Evolutionary conservation across 2,113 vertebrate species (phyloP), one percentile per base, ranked within the genome.

Genomic region (Labeo rohita): DNA sequence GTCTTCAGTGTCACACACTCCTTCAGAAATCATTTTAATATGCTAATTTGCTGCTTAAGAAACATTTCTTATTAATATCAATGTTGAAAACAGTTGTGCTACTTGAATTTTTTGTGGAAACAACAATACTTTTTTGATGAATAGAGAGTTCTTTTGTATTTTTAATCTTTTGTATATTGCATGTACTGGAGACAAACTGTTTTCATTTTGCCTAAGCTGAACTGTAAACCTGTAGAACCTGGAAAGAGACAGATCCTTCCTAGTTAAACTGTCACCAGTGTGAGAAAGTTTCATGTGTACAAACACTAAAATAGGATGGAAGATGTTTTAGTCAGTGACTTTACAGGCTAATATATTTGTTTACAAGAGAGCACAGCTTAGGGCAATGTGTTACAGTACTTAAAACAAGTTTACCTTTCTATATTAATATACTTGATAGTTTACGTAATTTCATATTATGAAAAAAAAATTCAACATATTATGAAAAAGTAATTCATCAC

Each of bases 251-350:
- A 56, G 52, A 39, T 79, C 21, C 28, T 43, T 79, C 49, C 2
- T 54, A 79, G 76, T 79, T 79, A 59, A 79, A 79, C 52, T 43
- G 34, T 59, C 10, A 59, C 52, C 52, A 63, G 56, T 43, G 56
- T 63, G 78, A 80, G 78, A 80, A 80, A 80, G 21, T 47, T 15
- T 16, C 78, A 45, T 23, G 36, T 80, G 78, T 63, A 9, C 39
- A 63, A 80, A 45, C 78, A 63, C 54, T 45, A 80, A 43, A 80
- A 39, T 15, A 23, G 15, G 6, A 23, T 80, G 6, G 21, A 12
- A 43, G 11, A 21, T 80, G 15, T 13, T 80, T 63, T 47, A 80
- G 56, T 61, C 78, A 59, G 21, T 59, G 76, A 79, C 52, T 59
- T n/a, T 18, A n/a, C 21, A 79, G 52, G 9, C 36, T 63, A 45